Evolutionary conservation across 2,888 invertebrate genomes (phyloP).

Genomic region (Enoplolaimus lenunculus): DNA sequence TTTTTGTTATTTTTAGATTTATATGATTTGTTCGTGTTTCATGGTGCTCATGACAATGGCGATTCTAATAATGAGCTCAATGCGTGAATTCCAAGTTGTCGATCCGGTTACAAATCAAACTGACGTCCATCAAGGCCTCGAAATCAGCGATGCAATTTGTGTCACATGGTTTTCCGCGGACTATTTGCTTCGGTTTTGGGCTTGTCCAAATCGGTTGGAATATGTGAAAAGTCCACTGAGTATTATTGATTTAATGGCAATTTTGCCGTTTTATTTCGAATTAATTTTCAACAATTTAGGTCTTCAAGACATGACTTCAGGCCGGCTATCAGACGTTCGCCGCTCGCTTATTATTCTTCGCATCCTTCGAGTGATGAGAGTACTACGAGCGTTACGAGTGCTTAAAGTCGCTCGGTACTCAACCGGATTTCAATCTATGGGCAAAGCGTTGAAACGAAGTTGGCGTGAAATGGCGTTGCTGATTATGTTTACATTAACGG

Average conservation of each 20-base stretch:
- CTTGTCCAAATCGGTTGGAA: background rate
- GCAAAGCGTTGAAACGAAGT: slow-evolving; percentile 5
- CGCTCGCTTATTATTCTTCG: slow-evolving; percentile 1
- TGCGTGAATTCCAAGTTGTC: slow-evolving; percentile 10
- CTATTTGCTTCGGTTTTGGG: slow-evolving; percentile 17
- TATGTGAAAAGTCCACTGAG: slow-evolving; percentile 16
- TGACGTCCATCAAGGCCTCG: background rate
- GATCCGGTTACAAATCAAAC: background rate
- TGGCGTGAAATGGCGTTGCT: slow-evolving; percentile 11
- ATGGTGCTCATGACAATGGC: slow-evolving; percentile 17
- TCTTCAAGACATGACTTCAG: background rate
- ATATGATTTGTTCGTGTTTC: background rate
- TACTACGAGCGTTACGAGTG: slow-evolving; percentile 12
- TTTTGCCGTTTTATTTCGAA: slow-evolving; percentile 18
- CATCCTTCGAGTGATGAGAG: slow-evolving; percentile 9
- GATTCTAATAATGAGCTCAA: slow-evolving; percentile 18
- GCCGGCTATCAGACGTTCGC: slow-evolving; percentile 5
- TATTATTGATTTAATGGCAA: slow-evolving; percentile 16
- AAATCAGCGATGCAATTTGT: slow-evolving; percentile 11
- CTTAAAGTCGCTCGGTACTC: slow-evolving; percentile 14
- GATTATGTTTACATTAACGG: slow-evolving; percentile 13
- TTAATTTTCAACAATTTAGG: slow-evolving; percentile 10
- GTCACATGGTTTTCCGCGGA: slow-evolving; percentile 19
- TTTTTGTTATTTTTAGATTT: slow-evolving; percentile 7
- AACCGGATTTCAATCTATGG: slow-evolving; percentile 13